Conservation (phyloP, 2,888 invertebrate genomes). For the Phortica okadai region DNA sequence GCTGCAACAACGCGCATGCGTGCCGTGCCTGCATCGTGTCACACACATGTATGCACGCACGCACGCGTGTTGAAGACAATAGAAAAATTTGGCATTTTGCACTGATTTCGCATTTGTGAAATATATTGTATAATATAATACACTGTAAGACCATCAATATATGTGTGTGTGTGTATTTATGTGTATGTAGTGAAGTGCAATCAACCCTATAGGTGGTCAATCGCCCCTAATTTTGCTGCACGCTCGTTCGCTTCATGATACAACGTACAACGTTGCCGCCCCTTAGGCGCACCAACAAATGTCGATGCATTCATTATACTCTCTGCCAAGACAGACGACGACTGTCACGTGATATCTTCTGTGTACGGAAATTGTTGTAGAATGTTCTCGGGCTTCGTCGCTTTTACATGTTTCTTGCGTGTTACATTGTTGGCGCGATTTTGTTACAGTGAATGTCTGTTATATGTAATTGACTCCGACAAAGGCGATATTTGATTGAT, state of each 20-base stretch:
- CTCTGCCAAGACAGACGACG: not conserved
- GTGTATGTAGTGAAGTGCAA: not conserved
- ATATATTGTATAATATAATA: not conserved
- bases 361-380: not conserved
- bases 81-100: not conserved
- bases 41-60: not conserved
- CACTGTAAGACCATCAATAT: not conserved
- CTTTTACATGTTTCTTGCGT: too few relatives aligned
- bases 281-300: not conserved
- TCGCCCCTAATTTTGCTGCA: conserved; percentile 16
- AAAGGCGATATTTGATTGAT: too few relatives aligned
- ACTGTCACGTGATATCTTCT: not conserved
- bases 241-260: too few relatives aligned
- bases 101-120: not conserved
- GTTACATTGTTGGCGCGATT: too few relatives aligned
- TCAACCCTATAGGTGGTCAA: conserved; percentile 20
- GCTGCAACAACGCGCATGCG: not conserved
- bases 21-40: not conserved
- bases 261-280: not conserved
- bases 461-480: too few relatives aligned
- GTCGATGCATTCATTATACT: not conserved
- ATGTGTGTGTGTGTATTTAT: not conserved
- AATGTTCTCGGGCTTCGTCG: not conserved
- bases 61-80: conserved; percentile 6
- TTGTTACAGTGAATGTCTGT: too few relatives aligned